Conservation (phyloP, 2,797 vertebrate species). For the Pteropus rufus region DNA sequence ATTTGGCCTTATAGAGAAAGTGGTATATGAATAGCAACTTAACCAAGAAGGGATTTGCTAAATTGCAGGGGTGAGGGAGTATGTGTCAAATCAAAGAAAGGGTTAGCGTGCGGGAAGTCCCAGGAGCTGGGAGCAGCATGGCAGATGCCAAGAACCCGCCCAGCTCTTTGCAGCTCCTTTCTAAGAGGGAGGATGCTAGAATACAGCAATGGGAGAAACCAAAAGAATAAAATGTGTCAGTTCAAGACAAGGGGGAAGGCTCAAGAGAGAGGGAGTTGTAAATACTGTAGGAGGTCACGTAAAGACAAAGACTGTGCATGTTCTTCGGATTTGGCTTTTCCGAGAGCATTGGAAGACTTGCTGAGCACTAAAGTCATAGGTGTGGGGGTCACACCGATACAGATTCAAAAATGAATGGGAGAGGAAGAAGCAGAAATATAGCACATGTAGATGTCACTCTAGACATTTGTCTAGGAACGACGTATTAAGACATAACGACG, state of each 20-base stretch:
- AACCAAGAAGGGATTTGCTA: neutral
- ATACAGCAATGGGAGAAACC: neutral
- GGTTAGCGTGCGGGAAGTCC: neutral
- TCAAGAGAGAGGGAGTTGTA: neutral
- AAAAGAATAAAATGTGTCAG: neutral
- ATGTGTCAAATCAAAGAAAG: neutral
- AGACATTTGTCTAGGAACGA: neutral
- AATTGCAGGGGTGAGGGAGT: neutral
- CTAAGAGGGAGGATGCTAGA: neutral
- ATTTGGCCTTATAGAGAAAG: neutral
- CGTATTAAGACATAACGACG: accelerated
- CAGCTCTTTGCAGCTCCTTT: neutral
- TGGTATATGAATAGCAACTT: neutral
- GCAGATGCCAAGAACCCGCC: neutral
- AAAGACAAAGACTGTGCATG: neutral
- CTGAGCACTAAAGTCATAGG: neutral
- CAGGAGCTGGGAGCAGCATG: neutral
- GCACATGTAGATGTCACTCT: accelerated
- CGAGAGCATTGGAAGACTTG: accelerated
- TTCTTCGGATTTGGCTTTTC: neutral
- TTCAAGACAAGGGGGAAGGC: neutral
- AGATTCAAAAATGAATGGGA: neutral
- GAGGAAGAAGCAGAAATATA: neutral
- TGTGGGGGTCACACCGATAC: neutral
- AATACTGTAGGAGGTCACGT: neutral